A percentile compares a stretch with the other conserved stretches of the same genome.
phyloP scores from a whole-genome alignment of 2,888 invertebrate species.

The Chirona hameri region DNA sequence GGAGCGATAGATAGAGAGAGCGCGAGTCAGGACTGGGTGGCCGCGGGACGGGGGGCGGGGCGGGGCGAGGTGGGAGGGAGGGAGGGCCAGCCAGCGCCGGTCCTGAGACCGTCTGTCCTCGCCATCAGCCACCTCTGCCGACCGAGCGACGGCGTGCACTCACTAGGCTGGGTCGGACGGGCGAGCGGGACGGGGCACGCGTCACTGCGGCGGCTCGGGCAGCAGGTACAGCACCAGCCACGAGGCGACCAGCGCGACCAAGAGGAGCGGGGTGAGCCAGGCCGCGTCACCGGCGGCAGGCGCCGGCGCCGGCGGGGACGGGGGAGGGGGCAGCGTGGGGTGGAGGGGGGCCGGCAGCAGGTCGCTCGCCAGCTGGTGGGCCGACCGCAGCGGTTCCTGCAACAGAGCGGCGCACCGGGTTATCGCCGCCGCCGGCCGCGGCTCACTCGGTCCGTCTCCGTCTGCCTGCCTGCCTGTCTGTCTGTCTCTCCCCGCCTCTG shows the following conservation, averaged over 20 bases:
- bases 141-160: neutral
- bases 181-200: neutral
- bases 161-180: neutral
- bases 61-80: no score
- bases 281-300: neutral
- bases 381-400: constrained; percentile 6
- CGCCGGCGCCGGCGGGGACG: neutral
- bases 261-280: neutral
- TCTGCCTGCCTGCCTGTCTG: neutral
- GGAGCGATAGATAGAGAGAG: neutral
- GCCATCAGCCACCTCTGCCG: neutral
- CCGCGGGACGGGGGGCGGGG: no score
- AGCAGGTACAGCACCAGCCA: constrained; percentile 13
- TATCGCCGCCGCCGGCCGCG: neutral
- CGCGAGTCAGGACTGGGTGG: neutral
- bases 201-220: neutral
- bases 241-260: neutral
- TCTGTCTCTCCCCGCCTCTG: neutral
- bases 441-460: neutral
- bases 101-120: neutral
- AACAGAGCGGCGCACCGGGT: neutral
- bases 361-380: neutral
- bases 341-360: neutral
- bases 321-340: neutral
- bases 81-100: neutral